Conservation (phyloP, 2,888 invertebrate species). For the Drosophila paracracens region DNA sequence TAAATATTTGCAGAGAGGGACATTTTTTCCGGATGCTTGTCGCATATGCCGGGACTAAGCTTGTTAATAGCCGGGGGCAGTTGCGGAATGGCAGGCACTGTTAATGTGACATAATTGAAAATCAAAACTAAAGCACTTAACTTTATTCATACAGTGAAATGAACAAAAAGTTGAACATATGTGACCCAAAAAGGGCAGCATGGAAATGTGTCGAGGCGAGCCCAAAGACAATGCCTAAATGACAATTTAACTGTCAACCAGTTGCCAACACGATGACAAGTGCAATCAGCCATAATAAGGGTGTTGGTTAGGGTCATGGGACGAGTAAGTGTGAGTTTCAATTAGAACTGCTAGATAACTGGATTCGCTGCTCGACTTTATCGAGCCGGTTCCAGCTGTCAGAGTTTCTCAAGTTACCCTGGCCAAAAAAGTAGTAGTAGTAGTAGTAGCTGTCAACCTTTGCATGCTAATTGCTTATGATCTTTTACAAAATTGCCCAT, state of each 20-base stretch:
- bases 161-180: constrained; percentile 78
- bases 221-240: constrained; percentile 45
- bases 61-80: constrained; percentile 55
- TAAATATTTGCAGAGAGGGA: constrained; percentile 60
- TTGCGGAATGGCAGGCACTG: constrained; percentile 27
- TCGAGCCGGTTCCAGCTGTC: constrained; percentile 57
- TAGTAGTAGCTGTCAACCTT: constrained; percentile 33
- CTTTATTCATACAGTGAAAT: constrained; percentile 68
- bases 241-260: constrained; percentile 78
- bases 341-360: constrained; percentile 60
- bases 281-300: constrained; percentile 69
- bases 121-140: constrained; percentile 83
- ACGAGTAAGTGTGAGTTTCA: constrained; percentile 61
- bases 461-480: constrained; percentile 72
- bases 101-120: constrained; percentile 83
- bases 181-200: constrained; percentile 49
- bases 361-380: constrained; percentile 31
- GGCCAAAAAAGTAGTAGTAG: neutral
- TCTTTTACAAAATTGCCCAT: constrained; percentile 64
- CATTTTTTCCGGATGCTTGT: constrained; percentile 20
- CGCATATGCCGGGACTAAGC: constrained; percentile 66
- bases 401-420: constrained; percentile 58
- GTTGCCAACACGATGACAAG: constrained; percentile 68
- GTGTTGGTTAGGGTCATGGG: constrained; percentile 25
- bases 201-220: constrained; percentile 10